Evolutionary conservation across 2,113 vertebrate species (phyloP), one percentile per base, ranked within the genome.

Genomic region (Oncorhynchus keta): DNA sequence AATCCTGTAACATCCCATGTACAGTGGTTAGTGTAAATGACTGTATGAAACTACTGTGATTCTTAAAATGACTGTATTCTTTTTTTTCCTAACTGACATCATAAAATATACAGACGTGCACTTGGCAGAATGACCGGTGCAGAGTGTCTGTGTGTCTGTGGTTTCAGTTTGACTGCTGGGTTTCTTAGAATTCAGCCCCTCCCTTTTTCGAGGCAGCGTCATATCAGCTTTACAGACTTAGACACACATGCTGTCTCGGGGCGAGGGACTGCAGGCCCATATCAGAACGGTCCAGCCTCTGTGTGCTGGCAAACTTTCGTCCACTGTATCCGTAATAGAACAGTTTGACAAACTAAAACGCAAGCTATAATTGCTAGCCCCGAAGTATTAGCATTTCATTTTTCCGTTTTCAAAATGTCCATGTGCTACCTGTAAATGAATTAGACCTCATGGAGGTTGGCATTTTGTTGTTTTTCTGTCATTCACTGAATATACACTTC

Each of bases 101-200:
- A 61, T 61, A 22, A 57, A 57, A 57, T 57, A 20, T 14, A 3
- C 55, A 2, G 14, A 28, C 24, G 6, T 26, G 22, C 64, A 66
- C 22, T 9, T 3, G 26, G 18, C 67, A 67, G 30, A 8, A 68
- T 14, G 16, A 28, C 39, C 7, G 16, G 32, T 35, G 13, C 26
- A 55, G 72, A 70, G 24, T 62, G 28, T 73, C 51, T 62, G 20
- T 70, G 32, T 74, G 68, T 26, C 22, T 35, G 66, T 75, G 24
- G 73, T 85, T 84, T 82, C 81, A 78, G 28, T 67, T 67, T 30
- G 65, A 26, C 18, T 9, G 16, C 1, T 0, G 39, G 39, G 26
- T 22, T 87, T 87, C 84, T 73, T 45, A 72, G 84, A 87, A 81
- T 48, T 76, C 49, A 45, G 74, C 32, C 49, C 35, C 49, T 35